Conservation (phyloP, 2,888 invertebrate genomes). For the Tetramorium bicarinatum region DNA sequence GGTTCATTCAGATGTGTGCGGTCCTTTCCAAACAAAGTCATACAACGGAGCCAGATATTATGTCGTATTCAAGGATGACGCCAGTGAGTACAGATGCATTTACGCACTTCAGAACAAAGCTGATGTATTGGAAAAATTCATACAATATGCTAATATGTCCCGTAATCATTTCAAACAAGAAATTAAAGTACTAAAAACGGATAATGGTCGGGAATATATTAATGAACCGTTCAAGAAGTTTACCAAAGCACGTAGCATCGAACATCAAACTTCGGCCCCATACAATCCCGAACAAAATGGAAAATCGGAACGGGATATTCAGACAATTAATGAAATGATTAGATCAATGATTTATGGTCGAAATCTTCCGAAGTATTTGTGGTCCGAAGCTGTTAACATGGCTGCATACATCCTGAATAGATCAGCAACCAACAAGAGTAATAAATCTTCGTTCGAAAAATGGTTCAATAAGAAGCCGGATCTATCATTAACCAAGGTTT, state of each 20-base stretch:
- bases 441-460: neutral
- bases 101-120: neutral
- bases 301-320: neutral
- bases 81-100: neutral
- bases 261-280: neutral
- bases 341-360: neutral
- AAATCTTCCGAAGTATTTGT: neutral
- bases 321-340: neutral
- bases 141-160: neutral
- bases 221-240: neutral
- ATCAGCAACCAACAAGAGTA: neutral
- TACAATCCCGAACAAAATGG: neutral
- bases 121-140: neutral
- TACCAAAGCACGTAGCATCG: neutral
- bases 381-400: neutral
- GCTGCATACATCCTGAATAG: neutral
- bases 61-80: constrained; percentile 1
- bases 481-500: neutral
- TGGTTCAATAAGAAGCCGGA: neutral
- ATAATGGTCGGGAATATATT: neutral
- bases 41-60: neutral
- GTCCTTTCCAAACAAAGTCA: neutral
- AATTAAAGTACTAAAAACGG: neutral
- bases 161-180: neutral
- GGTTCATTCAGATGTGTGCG: neutral